A percentile compares a stretch with the other conserved stretches of the same genome.
phyloP scores from a whole-genome alignment of 2,888 invertebrate genomes.

The Drosophila meridiana region DNA sequence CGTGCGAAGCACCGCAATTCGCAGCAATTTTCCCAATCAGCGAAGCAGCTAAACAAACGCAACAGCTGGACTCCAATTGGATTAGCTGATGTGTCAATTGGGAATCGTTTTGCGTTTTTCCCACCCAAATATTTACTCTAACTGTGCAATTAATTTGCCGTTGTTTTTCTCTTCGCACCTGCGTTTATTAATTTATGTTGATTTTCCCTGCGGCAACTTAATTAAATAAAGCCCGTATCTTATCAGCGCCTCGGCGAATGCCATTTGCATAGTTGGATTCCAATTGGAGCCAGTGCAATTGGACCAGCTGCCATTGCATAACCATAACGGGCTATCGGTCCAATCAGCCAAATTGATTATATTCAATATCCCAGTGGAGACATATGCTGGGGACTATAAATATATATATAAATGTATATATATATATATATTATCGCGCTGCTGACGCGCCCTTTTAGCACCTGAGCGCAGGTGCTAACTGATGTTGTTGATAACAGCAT shows the following conservation, averaged over 20 bases:
- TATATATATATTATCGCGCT: slow-evolving; percentile 10
- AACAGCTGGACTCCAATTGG: slow-evolving; percentile 29
- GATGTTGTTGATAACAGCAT: slow-evolving; percentile 10
- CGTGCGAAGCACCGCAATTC: slow-evolving; percentile 48
- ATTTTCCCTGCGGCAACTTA: not conserved
- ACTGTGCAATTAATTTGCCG: not conserved
- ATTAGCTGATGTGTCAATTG: slow-evolving; percentile 45
- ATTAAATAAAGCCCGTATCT: slow-evolving; percentile 13
- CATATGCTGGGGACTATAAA: slow-evolving; percentile 4
- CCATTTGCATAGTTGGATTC: not conserved
- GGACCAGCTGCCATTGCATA: slow-evolving; percentile 22
- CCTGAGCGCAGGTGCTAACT: slow-evolving; percentile 12
- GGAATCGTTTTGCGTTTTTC: not conserved
- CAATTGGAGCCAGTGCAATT: not conserved
- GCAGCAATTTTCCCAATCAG: slow-evolving; percentile 33
- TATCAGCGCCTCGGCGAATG: slow-evolving; percentile 10
- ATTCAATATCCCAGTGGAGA: slow-evolving; percentile 3
- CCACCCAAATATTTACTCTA: not conserved
- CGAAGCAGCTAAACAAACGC: slow-evolving; percentile 4
- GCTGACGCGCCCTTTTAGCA: slow-evolving; percentile 32
- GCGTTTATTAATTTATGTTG: not conserved
- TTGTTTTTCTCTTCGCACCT: not conserved
- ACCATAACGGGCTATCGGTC: slow-evolving; percentile 14
- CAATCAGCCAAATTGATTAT: slow-evolving; percentile 5
- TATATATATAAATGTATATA: no score